Conservation (phyloP, 2,113 vertebrate genomes). For the Sapayoa aenigma region DNA sequence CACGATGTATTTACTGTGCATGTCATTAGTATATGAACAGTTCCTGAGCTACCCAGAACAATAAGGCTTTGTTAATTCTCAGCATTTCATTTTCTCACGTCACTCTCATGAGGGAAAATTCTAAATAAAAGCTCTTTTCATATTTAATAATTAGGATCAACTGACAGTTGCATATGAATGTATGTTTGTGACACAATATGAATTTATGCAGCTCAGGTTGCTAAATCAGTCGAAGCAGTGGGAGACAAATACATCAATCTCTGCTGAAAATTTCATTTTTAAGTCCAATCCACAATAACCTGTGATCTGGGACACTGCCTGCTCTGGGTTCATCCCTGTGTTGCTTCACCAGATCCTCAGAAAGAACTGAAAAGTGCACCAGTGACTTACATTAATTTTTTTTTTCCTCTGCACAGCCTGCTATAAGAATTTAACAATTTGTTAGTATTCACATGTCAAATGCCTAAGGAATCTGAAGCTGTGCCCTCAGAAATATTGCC, state of each 20-base stretch:
- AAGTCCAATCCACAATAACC: neutral
- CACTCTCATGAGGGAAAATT: conserved; percentile 18
- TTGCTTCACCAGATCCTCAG: conserved; percentile 26
- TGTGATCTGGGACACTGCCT: neutral
- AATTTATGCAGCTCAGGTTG: conserved; percentile 1
- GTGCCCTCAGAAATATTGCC: conserved; percentile 40
- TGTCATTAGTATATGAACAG: neutral
- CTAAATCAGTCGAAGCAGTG: neutral
- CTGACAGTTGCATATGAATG: neutral
- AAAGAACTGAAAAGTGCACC: conserved; percentile 62
- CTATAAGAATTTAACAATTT: conserved; percentile 58
- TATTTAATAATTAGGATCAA: conserved; percentile 5
- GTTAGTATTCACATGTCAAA: conserved; percentile 62
- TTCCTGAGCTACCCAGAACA: conserved; percentile 39
- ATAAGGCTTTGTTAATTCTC: conserved; percentile 40
- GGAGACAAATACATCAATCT: neutral
- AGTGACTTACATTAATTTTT: conserved; percentile 54
- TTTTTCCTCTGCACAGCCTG: conserved; percentile 68
- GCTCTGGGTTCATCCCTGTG: neutral
- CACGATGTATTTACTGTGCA: neutral
- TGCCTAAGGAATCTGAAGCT: conserved; percentile 30
- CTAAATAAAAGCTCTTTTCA: conserved; percentile 42
- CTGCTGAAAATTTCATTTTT: neutral
- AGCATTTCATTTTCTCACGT: neutral
- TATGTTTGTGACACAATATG: neutral